Base-by-base conservation (phyloP, 92 coral and sea anemone species). In the Actinostola sp. region DNA sequence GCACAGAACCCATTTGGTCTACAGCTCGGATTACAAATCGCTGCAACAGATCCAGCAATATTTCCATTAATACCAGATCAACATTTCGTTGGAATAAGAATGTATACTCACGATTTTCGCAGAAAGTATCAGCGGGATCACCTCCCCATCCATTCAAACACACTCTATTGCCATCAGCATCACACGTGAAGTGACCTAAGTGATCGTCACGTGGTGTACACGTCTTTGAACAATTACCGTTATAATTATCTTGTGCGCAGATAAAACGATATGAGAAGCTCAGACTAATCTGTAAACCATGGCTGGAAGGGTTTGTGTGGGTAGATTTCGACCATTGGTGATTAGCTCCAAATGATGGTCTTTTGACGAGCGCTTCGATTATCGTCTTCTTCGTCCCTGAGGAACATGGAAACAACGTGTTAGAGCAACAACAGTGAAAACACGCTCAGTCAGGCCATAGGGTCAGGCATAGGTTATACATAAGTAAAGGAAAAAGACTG, bases 81-180 rank as follows among this genome's bases (percentile, higher is more conserved):
- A n/a, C n/a, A n/a, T n/a, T n/a, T n/a, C n/a, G n/a, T n/a, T n/a
- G n/a, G n/a, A n/a, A n/a, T n/a, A n/a, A n/a, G n/a, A n/a, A n/a
- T n/a, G n/a, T n/a, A 5, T 36, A 24, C 66, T 55, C 34, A 56
- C 67, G 70, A 10, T 75, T 61, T 66, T 75, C 65, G 69, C 81
- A 66, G 31, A 39, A 61, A 32, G 41, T 67, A 56, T 51, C 46
- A 16, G 72, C 67, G 33, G 76, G 32, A 0, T 8, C 55, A n/a
- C 80, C 88, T 9, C 70, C 61, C 98, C 98, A 94, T 26, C 98
- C 98, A 2, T 89, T 79, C 19, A 72, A 67, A 66, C 98, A 94
- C n/a, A 94, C 86, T 56, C 44, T 76, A 16, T 51, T 68, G 15
- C 98, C 98, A 41, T 68, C 26, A 26, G 66, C 75, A 49, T 78